Base-by-base conservation (phyloP, 2,797 vertebrate species). In the Sternarchorhynchus goeldii region DNA sequence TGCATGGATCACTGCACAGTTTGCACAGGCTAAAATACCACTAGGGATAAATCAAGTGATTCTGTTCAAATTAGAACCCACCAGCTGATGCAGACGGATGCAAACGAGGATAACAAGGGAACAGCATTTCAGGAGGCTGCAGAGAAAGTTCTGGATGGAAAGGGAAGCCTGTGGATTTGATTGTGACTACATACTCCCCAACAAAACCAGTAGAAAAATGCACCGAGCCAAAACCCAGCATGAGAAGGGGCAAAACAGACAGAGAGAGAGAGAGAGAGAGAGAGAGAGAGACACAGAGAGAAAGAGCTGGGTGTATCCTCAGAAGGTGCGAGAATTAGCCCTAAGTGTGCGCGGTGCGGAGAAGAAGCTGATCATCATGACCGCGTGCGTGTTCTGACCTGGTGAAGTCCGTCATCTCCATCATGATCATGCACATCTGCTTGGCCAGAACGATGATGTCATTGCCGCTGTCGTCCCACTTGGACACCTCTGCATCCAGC, bases 381-480 rank as follows among this genome's bases (percentile, higher is more conserved):
- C 97, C 97, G 89, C 98, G 96, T 75, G 98, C 97, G 87, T 98
- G 96, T 86, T 99, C 97, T 0, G 97, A 96, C 81, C 98, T 25
- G 25, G 98, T 99, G 88, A 99, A 99, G 85, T 99, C 98, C 0
- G 98, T 99, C 98, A 99, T 99, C 89, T 99, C 98, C 98, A 99
- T 99, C 98, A 99, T 99, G 84, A 99, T 99, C 98, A 99, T 99
- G 80, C 98, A 99, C 98, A 99, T 99, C 93, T 99, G 98, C 88
- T 99, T 99, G 87, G 98, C 96, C 87, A 99, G 87, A 53, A 99
- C 98, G 1, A 99, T 99, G 86, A 99, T 99, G 85, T 99, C 98
- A 45, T 99, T 99, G 83, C 98, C 98, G 0, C 97, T 99, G 92
- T 99, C 98, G 0, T 99, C 98, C 98, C 98, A 99, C 85, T 99